These are phyloP conservation scores for Hemichromis elongatus DNA, from an alignment of 2,113 vertebrate genomes.

Conservation along the genomic window DNA sequence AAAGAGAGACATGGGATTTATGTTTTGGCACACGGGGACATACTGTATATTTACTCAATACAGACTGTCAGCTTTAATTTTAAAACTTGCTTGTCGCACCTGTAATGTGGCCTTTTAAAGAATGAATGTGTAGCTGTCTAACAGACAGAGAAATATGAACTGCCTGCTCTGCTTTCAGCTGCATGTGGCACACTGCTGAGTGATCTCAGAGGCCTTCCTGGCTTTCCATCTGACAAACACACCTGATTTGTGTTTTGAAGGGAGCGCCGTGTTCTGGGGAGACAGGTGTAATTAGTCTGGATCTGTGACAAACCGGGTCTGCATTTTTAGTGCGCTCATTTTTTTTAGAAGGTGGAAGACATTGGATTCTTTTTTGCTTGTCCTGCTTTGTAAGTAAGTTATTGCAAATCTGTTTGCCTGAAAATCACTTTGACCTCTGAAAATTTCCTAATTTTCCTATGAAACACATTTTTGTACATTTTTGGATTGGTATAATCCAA, in stretches of 20 bases:
- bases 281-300: conserved; percentile 42
- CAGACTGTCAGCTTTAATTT: neutral
- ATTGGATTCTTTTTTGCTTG: neutral
- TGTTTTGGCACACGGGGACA: neutral
- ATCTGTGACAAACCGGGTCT: conserved; percentile 7
- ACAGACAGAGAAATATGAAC: neutral
- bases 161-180: neutral
- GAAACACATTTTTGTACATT: neutral
- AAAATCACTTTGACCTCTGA: neutral
- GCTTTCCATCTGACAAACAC: conserved; percentile 28
- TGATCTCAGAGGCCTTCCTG: conserved; percentile 14
- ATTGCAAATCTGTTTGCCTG: neutral
- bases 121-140: neutral
- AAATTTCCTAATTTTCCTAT: neutral
- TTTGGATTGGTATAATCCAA: neutral
- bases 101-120: neutral
- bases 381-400: neutral
- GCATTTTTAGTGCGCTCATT: neutral
- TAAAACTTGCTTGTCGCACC: neutral
- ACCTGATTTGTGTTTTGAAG: conserved; percentile 33
- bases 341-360: neutral
- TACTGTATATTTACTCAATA: neutral
- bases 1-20: neutral
- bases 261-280: conserved; percentile 1
- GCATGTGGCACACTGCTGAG: neutral